Conservation (phyloP, 64 coral and sea anemone species). For the Stylophora pistillata region DNA sequence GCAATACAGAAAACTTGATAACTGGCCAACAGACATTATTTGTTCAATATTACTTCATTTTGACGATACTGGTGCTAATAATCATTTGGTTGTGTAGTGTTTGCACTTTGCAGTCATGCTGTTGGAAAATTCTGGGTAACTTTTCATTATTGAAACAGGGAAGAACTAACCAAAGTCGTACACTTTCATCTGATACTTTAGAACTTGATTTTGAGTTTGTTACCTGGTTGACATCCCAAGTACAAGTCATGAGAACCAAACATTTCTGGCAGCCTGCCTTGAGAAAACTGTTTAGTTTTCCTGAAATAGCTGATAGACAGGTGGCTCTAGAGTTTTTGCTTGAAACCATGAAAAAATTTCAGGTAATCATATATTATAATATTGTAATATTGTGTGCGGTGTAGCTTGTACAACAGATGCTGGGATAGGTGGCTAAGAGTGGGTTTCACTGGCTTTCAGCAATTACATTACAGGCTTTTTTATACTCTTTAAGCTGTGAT, state of each 20-base stretch:
- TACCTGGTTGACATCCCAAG: slow-evolving; percentile 14
- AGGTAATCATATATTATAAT: slow-evolving; percentile 40
- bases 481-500: too few relatives aligned
- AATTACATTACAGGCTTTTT: too few relatives aligned
- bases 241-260: slow-evolving; percentile 72
- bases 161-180: background rate
- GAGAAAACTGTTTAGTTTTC: slow-evolving; percentile 63
- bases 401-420: too few relatives aligned
- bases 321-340: slow-evolving; percentile 65
- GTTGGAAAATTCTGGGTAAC: background rate
- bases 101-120: background rate
- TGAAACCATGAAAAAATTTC: slow-evolving; percentile 62
- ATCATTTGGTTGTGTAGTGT: too few relatives aligned
- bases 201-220: slow-evolving; percentile 87
- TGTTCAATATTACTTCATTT: too few relatives aligned
- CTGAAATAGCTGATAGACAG: slow-evolving; percentile 39
- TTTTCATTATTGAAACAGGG: background rate
- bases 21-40: too few relatives aligned
- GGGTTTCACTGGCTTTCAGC: too few relatives aligned
- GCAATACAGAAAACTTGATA: too few relatives aligned
- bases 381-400: too few relatives aligned
- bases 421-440: too few relatives aligned
- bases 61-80: too few relatives aligned
- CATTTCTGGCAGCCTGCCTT: slow-evolving; percentile 77
- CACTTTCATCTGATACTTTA: background rate